Conservation (phyloP, 2,113 vertebrate species). For the Egretta garzetta region DNA sequence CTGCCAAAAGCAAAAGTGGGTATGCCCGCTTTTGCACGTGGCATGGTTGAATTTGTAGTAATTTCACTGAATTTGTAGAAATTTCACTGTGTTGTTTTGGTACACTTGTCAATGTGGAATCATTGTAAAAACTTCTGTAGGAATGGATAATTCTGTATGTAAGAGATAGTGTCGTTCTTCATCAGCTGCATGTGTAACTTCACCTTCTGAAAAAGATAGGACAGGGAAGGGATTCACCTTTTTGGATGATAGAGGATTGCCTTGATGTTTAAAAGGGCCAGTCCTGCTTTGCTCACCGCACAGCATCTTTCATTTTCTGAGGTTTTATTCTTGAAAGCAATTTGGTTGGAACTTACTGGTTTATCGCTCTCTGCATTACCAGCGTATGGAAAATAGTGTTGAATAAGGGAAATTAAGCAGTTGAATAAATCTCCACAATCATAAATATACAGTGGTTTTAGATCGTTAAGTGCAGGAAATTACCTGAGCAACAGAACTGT, state of each 20-base stretch:
- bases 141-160: background rate
- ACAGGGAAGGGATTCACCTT: background rate
- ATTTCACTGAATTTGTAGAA: background rate
- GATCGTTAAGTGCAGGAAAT: background rate
- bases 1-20: background rate
- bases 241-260: background rate
- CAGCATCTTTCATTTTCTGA: background rate
- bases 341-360: background rate
- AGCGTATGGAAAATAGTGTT: background rate
- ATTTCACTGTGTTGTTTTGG: background rate
- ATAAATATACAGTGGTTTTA: fast-evolving
- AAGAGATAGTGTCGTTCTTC: fast-evolving
- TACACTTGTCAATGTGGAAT: background rate
- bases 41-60: background rate
- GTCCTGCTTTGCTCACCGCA: background rate
- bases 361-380: background rate
- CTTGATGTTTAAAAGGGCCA: background rate
- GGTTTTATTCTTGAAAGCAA: background rate
- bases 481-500: background rate
- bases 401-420: background rate
- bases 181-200: background rate
- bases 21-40: background rate
- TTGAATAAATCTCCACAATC: background rate
- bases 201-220: fast-evolving
- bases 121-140: background rate